Evolutionary conservation across 1,140 invertebrate species (phyloP), one percentile per base, ranked within the genome.

Genomic region (Drosophila pruinosa): DNA sequence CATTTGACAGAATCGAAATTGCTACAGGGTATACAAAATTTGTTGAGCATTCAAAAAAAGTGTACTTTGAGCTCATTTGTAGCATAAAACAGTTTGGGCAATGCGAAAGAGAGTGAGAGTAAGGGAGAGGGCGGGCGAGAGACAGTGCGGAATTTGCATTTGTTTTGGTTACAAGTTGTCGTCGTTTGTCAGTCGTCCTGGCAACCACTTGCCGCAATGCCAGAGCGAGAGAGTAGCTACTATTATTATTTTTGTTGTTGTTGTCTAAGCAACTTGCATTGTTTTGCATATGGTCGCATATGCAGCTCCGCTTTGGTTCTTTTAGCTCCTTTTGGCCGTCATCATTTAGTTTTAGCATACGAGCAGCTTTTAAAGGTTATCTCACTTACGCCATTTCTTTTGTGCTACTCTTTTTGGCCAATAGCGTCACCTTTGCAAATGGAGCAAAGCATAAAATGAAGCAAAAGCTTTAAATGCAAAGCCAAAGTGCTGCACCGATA

Each of bases 291-390:
- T 50, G 47, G 1, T 50, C 24, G 45, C 45, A 48, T 24, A 64
- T 58, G 64, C 47, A 65, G 58, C 48, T 28, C 47, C 15, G 28
- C 17, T 48, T 50, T 28, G 61, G 31, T 19, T 56, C 15, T 17
- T 65, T 64, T 67, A 47, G 81, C 64, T 81, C 34, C 77, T 78
- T 78, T 65, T 22, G 47, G 36, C 47, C 78, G 71, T 65, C 77
- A 67, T 82, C 81, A 88, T 88, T 86, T 72, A 86, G 82, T 86
- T 88, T 81, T 56, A 86, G 82, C 82, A 88, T 88, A 88, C 78
- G 82, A 88, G 82, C 82, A 78, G 77, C 70, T 86, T 78, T 78
- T 75, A 78, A 75, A 88, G 82, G 82, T 86, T 86, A 86, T 86
- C 82, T 75, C 54, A 75, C 69, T 72, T 65, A 39, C 31, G 63